These are phyloP conservation scores for Pentalonia nigronervosa DNA, from an alignment of 1,140 invertebrate species.

Conservation along the genomic window DNA sequence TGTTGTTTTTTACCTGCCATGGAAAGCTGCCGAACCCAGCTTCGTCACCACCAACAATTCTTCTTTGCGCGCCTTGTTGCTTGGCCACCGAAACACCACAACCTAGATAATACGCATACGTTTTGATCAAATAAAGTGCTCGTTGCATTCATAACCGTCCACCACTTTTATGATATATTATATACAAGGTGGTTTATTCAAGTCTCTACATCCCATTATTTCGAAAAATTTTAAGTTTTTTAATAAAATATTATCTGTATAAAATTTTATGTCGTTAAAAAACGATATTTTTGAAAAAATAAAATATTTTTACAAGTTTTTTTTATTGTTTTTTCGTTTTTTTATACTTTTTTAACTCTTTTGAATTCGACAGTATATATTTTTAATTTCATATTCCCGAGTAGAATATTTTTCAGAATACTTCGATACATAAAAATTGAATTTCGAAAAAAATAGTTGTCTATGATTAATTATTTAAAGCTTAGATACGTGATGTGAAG, in stretches of 20 bases:
- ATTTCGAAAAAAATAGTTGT: neutral
- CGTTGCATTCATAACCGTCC: neutral
- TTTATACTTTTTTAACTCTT: neutral
- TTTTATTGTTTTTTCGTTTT: no score
- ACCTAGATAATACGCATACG: constrained; percentile 67
- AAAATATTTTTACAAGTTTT: no score
- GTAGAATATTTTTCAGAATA: neutral
- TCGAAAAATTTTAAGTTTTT: neutral
- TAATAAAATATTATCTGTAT: neutral
- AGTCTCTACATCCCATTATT: neutral
- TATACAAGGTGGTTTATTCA: neutral
- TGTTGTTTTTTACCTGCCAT: constrained; percentile 75
- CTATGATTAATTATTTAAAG: neutral
- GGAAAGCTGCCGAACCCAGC: constrained; percentile 93
- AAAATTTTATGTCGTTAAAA: no score
- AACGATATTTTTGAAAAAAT: no score
- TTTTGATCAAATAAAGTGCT: neutral
- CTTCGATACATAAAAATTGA: neutral
- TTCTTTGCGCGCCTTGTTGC: constrained; percentile 79
- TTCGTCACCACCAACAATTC: constrained; percentile 92
- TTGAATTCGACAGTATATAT: neutral
- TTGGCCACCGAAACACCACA: constrained; percentile 85
- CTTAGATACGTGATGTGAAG: neutral
- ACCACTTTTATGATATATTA: neutral
- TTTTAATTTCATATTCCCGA: neutral